Base-by-base conservation (phyloP, 2,888 invertebrate species). In the Alitta virens region DNA sequence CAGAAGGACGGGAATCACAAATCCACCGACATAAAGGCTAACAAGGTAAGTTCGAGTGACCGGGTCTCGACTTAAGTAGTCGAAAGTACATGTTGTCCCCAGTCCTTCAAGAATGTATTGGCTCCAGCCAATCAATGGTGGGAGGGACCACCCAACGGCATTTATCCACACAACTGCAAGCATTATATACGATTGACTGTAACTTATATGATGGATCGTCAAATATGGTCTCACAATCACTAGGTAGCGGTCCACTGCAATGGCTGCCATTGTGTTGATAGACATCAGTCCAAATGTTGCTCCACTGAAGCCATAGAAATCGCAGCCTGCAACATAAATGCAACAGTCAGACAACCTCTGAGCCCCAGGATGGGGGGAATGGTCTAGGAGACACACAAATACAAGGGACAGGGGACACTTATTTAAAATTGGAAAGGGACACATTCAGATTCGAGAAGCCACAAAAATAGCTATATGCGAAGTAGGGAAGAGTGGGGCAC, bases 41-140 rank as follows among this genome's bases (percentile, higher is more conserved):
- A 60, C 14, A 16, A 63, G 18, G 40, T 56, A 56, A 14, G 53
- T 26, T 33, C 21, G 3, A 33, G 56, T 26, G 16, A 2, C 14
- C 1, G 40, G 26, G 2, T 7, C 25, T 3, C 46, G 24, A 14
- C 27, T 42, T 27, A 57, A 3, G 53, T 63, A 63, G 49, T 63
- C 64, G 42, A 62, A 63, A 33, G 61, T 50, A 33, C 64, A 63
- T 24, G 64, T 63, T 18, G 64, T 63, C 9, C 61, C 61, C 46
- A 61, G 56, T 18, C 64, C 64, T 43, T 63, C 64, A 27, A 27
- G 46, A 2, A 25, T 21, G 46, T 61, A 63, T 12, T 52, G 40
- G 43, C 42, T 61, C 60, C 60, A 63, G 42, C 64, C 64, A 1
- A 63, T 18, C 2, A 63, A 38, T 7, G 64, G 64, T 3, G 61